Evolutionary conservation across 2,888 invertebrate genomes (phyloP).

Genomic region (Xylota segnis): DNA sequence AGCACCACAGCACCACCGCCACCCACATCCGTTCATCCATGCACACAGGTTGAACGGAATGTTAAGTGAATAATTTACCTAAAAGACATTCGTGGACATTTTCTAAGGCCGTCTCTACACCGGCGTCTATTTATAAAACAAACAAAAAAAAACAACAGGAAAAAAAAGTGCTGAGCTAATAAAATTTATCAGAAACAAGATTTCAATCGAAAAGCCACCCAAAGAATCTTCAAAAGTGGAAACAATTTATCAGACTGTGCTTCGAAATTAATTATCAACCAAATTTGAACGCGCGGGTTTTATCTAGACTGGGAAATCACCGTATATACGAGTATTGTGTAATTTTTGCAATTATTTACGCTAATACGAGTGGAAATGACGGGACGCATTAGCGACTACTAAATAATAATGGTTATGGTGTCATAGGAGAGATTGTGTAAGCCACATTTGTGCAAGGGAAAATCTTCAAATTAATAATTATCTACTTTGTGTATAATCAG

Average conservation of each 20-base stretch:
- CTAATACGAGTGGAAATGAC: slow-evolving; percentile 24
- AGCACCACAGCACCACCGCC: background rate
- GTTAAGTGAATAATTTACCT: slow-evolving; percentile 35
- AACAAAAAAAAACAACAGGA: slow-evolving; percentile 5
- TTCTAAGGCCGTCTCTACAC: slow-evolving; percentile 10
- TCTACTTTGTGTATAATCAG: background rate
- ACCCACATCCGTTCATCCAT: slow-evolving; percentile 13
- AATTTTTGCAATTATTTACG: slow-evolving; percentile 57
- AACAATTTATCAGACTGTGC: slow-evolving; percentile 40
- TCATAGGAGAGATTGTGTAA: background rate
- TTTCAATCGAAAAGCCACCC: slow-evolving; percentile 11
- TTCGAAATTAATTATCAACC: slow-evolving; percentile 51
- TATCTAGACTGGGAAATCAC: slow-evolving; percentile 62
- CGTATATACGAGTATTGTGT: slow-evolving; percentile 24
- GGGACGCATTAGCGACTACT: slow-evolving; percentile 10
- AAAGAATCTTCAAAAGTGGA: slow-evolving; percentile 19
- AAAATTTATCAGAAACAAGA: slow-evolving; percentile 28
- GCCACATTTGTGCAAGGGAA: background rate
- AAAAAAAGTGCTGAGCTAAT: slow-evolving; percentile 35
- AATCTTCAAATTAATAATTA: slow-evolving; percentile 5
- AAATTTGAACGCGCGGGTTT: slow-evolving; percentile 46
- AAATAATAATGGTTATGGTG: background rate
- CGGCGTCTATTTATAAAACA: slow-evolving; percentile 26
- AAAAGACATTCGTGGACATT: slow-evolving; percentile 44
- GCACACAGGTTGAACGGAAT: slow-evolving; percentile 34